Evolutionary conservation across 1,140 invertebrate species (phyloP).

Genomic region (Gonioctena quinquepunctata): DNA sequence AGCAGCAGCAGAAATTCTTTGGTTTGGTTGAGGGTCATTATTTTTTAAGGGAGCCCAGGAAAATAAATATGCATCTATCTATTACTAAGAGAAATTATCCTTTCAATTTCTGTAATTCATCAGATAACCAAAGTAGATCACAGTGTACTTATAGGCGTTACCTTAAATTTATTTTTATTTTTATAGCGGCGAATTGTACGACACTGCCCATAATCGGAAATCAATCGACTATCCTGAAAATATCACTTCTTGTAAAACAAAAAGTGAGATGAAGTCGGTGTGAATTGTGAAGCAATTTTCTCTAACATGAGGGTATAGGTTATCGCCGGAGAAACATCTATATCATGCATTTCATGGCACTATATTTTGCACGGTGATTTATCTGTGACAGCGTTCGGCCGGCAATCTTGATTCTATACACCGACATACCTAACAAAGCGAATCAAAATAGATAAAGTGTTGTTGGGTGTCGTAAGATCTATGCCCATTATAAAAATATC

Average conservation of each 20-base stretch:
- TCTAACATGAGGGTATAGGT: constrained; percentile 16
- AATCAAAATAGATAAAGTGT: constrained; percentile 18
- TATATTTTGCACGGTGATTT: constrained; percentile 15
- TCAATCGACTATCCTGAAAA: neutral
- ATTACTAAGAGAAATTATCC: no score
- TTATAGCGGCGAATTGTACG: no score
- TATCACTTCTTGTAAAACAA: neutral
- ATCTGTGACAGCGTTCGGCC: constrained; percentile 14
- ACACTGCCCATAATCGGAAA: neutral
- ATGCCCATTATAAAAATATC: constrained; percentile 1
- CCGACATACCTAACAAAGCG: constrained; percentile 16
- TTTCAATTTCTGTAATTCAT: no score
- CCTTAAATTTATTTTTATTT: no score
- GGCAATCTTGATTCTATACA: constrained; percentile 16
- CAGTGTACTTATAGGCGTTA: no score
- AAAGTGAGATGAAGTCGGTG: neutral
- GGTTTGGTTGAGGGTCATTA: no score
- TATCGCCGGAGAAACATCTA: constrained; percentile 8
- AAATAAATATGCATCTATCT: no score
- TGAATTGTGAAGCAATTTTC: constrained; percentile 17
- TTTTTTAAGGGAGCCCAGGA: no score
- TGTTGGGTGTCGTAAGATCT: constrained; percentile 1
- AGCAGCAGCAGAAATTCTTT: no score
- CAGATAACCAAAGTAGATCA: no score
- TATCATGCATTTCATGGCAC: constrained; percentile 8